phyloP scores from a whole-genome alignment of 1,140 invertebrate species.

The Ceratina calcarata region DNA sequence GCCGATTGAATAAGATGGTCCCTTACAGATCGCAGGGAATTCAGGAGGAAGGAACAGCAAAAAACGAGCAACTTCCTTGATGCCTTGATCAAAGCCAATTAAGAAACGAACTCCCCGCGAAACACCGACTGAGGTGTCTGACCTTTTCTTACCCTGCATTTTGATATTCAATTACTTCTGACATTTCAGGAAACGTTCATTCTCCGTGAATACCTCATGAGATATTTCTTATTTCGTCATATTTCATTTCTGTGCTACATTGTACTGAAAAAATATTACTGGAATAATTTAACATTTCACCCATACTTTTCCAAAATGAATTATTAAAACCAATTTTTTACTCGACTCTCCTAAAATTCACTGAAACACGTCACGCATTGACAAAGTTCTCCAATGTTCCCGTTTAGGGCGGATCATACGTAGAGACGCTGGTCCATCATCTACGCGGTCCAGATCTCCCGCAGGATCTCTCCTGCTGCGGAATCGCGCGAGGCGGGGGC shows the following conservation, averaged over 20 bases:
- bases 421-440: conserved; percentile 32
- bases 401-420: conserved; percentile 33
- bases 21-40: conserved; percentile 57
- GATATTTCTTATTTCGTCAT: no score
- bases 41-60: conserved; percentile 45
- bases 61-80: conserved; percentile 56
- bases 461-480: conserved; percentile 53
- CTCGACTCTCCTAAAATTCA: not conserved
- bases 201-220: no score
- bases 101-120: conserved; percentile 45
- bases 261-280: no score
- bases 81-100: conserved; percentile 62
- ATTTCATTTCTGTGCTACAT: no score
- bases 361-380: no score
- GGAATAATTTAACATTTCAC: no score
- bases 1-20: conserved; percentile 58
- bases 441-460: conserved; percentile 45
- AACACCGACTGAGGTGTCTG: not conserved
- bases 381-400: no score
- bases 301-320: no score
- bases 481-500: conserved; percentile 35
- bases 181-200: no score
- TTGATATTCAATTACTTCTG: no score
- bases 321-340: no score
- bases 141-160: conserved; percentile 9